Evolutionary conservation across 2,888 invertebrate genomes (phyloP), one percentile per base, ranked within the genome.

Genomic region (Lasioglossum morio): DNA sequence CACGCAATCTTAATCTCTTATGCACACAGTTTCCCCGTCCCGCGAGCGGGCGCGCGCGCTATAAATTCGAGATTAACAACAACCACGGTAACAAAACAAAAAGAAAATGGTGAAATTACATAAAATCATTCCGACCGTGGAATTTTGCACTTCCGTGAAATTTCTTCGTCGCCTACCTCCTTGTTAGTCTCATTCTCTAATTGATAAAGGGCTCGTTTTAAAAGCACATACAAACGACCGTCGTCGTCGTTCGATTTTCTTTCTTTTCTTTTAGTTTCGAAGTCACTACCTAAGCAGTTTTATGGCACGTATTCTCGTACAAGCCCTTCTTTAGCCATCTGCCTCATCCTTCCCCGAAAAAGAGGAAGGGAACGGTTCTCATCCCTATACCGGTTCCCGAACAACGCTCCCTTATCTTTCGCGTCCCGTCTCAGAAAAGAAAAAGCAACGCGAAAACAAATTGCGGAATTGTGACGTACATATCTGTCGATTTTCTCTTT

Each of bases 301-400:
- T 93, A 93, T 93, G 93, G 93, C 93, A 93, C 93, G 92, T 92
- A 87, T 90, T 90, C 87, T 92, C 87, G 88, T 87, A 88, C 84
- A 89, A 89, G 85, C 88, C 91, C 82, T 87, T 86, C 63, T 48
- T 27, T 60, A 60, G 5, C 60, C 5, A 1, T 27, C 60, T 60
- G 2, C 30, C 60, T 60, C 27, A 4, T 27, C 14, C 60, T 60
- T 60, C 10, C 27, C 16, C 12, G 23, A 53, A 23, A 53, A 10
- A 53, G 53, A 53, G 53, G 53, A 53, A 53, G 10, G 23, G 53
- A 3, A 10, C n/a, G 23, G 23, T 27, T 27, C 16, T 27, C 27
- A 5, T 34, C 63, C 16, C n/a, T 37, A 19, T 53, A 34, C 66
- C 16, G 37, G n/a, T 48, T 74, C 23, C n/a, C 34, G 3, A 37